phyloP scores from a whole-genome alignment of 2,797 vertebrate species.

The Mormyrus proboscirostris region DNA sequence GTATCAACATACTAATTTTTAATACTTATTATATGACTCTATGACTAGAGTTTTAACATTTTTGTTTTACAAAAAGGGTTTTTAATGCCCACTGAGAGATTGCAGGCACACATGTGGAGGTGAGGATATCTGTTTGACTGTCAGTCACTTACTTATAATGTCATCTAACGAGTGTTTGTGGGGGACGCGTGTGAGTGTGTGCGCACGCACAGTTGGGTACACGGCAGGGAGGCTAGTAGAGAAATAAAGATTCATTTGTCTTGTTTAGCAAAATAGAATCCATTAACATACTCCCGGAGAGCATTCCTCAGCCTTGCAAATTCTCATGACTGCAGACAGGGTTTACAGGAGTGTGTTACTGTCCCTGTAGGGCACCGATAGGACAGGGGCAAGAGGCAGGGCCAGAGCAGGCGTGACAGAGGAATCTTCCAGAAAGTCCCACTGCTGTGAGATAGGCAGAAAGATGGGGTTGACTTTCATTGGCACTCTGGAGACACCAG shows the following conservation, averaged over 20 bases:
- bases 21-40: neutral
- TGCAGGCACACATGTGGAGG: neutral
- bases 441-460: neutral
- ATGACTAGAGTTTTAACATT: neutral
- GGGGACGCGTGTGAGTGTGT: neutral
- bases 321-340: constrained; percentile 12
- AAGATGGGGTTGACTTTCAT: neutral
- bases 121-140: neutral
- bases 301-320: neutral
- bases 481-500: neutral
- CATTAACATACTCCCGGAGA: constrained; percentile 16
- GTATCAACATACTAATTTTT: neutral
- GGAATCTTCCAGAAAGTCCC: neutral
- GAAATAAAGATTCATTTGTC: constrained; percentile 8
- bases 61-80: neutral
- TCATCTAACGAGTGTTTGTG: constrained; percentile 12
- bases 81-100: neutral
- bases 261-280: constrained; percentile 8
- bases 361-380: neutral
- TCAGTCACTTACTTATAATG: neutral
- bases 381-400: neutral
- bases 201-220: neutral
- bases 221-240: constrained; percentile 4
- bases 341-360: neutral
- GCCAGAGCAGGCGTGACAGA: neutral